A percentile compares a stretch with the other conserved stretches of the same genome.
phyloP scores from a whole-genome alignment of 2,113 vertebrate species.

The Cathartes aura region DNA sequence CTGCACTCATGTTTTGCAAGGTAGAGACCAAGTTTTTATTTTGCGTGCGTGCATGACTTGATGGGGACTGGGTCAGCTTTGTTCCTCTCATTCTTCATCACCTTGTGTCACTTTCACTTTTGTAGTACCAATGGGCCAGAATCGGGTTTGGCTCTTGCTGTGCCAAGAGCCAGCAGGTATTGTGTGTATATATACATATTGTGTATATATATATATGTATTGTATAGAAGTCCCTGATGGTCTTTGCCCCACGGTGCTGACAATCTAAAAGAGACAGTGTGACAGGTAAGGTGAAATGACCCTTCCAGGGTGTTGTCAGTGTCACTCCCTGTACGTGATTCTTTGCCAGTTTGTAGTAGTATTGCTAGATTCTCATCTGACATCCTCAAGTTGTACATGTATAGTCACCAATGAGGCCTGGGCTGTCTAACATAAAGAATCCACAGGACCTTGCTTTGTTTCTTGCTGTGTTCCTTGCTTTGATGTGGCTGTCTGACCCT shows the following conservation, averaged over 20 bases:
- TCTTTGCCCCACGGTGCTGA: not conserved
- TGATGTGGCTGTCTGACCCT: not conserved
- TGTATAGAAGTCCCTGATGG: not conserved
- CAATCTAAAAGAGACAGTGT: not conserved
- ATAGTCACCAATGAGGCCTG: too few species aligned
- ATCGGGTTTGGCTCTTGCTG: not conserved
- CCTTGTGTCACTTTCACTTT: not conserved
- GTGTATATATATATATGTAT: not conserved
- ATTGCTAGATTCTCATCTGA: not conserved
- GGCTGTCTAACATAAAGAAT: not conserved
- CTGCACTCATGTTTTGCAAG: not conserved
- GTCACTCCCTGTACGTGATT: too few species aligned
- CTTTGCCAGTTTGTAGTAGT: not conserved
- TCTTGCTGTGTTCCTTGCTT: not conserved
- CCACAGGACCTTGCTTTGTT: not conserved
- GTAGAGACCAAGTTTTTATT: not conserved
- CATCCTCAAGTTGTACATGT: rapidly evolving
- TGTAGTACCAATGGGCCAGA: not conserved
- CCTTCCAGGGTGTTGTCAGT: not conserved
- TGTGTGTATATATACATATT: too few species aligned
- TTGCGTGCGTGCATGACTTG: not conserved
- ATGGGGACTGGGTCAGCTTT: not conserved
- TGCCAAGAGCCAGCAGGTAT: too few species aligned
- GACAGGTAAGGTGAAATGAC: not conserved
- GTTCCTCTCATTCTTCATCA: not conserved